Conservation (phyloP, 2,113 vertebrate species). For the Cathartes aura region DNA sequence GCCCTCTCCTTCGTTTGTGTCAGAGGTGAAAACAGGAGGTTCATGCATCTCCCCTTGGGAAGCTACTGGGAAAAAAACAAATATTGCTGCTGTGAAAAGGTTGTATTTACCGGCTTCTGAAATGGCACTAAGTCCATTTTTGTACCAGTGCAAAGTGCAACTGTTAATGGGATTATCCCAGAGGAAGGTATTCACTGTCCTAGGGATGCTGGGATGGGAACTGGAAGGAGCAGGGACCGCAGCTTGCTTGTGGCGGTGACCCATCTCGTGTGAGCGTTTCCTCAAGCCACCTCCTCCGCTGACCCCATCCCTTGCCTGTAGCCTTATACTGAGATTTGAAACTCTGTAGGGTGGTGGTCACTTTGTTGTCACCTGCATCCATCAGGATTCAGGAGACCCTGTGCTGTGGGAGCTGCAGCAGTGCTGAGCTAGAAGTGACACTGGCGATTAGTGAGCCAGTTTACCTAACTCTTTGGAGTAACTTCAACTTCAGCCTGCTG, state of each 20-base stretch:
- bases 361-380: background rate
- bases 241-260: background rate
- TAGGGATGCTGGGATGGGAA: background rate
- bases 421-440: background rate
- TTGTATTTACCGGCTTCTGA: background rate
- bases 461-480: background rate
- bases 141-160: background rate
- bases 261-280: fast-evolving
- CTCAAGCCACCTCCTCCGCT: fast-evolving
- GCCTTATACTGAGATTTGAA: background rate
- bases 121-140: background rate
- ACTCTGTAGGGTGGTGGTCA: background rate
- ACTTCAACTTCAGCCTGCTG: background rate
- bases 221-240: background rate
- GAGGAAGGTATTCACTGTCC: background rate
- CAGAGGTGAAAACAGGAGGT: background rate
- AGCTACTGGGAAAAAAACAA: background rate
- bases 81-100: background rate
- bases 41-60: background rate
- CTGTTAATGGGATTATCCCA: background rate
- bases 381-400: background rate
- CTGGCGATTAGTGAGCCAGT: background rate
- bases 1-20: background rate
- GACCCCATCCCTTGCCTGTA: background rate
- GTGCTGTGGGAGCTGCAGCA: background rate